Conservation (phyloP, 1,140 invertebrate species). For the Glomeris maerens region DNA sequence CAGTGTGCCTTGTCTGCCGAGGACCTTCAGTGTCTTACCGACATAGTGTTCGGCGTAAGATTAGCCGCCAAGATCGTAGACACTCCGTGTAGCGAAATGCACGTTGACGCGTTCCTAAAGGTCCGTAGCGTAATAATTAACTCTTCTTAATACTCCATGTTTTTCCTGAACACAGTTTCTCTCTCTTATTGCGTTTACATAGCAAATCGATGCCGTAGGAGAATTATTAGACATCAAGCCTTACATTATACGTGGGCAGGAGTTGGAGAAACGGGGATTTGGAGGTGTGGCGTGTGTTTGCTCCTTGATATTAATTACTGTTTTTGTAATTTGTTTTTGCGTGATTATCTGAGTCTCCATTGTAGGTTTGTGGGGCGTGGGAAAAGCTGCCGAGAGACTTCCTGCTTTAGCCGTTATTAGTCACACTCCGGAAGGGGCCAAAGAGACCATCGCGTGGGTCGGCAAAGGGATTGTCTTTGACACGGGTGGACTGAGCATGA, state of each 20-base stretch:
- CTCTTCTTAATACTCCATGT: neutral
- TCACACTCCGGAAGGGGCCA: slow-evolving; percentile 46
- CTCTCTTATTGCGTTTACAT: slow-evolving; percentile 13
- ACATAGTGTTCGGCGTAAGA: slow-evolving; percentile 46
- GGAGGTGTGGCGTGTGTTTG: no score
- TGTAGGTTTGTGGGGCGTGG: slow-evolving; percentile 66
- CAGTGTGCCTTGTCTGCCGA: slow-evolving; percentile 32
- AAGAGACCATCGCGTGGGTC: slow-evolving; percentile 67
- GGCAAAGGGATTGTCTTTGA: slow-evolving; percentile 90
- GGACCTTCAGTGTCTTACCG: slow-evolving; percentile 46
- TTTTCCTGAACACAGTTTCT: neutral
- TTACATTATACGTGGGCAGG: slow-evolving; percentile 57
- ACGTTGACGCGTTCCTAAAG: slow-evolving; percentile 59
- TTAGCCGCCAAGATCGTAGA: slow-evolving; percentile 67
- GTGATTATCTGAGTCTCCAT: neutral
- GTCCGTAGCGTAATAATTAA: slow-evolving; percentile 28
- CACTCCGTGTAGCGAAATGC: slow-evolving; percentile 69
- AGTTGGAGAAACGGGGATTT: slow-evolving; percentile 53
- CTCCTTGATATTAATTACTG: neutral
- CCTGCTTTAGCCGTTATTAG: slow-evolving; percentile 67
- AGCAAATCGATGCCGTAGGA: slow-evolving; percentile 53
- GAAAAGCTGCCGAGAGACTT: slow-evolving; percentile 54
- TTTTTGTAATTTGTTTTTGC: neutral
- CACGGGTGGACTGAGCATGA: slow-evolving; percentile 81
- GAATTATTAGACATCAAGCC: slow-evolving; percentile 46